Evolutionary conservation across 2,797 vertebrate genomes (phyloP).

Genomic region (Liasis olivaceus): DNA sequence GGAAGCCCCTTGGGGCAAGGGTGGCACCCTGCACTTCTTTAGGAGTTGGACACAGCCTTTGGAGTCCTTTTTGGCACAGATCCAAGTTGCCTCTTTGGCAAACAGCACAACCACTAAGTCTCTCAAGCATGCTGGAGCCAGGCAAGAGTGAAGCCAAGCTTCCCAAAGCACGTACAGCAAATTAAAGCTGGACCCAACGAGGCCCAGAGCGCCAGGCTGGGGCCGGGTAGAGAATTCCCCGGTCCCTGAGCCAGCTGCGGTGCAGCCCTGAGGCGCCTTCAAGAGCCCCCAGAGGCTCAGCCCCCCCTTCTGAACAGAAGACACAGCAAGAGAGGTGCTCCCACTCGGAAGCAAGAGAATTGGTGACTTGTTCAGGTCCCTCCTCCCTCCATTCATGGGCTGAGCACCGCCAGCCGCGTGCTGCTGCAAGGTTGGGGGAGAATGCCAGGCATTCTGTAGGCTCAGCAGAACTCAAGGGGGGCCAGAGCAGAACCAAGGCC

Average conservation of each 20-base stretch:
- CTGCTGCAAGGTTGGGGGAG: background rate
- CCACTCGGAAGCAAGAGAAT: conserved; percentile 11
- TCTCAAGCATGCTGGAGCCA: background rate
- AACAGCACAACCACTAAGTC: background rate
- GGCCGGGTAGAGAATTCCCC: background rate
- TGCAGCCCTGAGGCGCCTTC: background rate
- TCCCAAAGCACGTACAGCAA: too few relatives aligned
- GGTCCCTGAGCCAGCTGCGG: background rate
- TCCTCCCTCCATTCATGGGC: background rate
- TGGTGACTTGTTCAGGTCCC: background rate
- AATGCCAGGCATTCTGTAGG: conserved; percentile 12
- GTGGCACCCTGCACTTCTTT: background rate
- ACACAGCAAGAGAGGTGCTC: background rate
- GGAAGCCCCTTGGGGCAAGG: background rate
- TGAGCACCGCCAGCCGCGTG: background rate
- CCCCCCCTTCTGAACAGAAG: background rate
- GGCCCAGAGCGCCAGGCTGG: background rate
- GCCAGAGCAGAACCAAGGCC: background rate
- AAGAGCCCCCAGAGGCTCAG: background rate
- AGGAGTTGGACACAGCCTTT: background rate
- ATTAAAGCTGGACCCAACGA: background rate
- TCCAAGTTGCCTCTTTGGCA: background rate
- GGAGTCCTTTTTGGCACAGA: background rate
- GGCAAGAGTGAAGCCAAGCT: background rate
- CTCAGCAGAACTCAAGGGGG: conserved; percentile 49